Percentiles rank a stretch among this genome's conserved stretches.
These are phyloP conservation scores for Loriculus beryllinus DNA, from an alignment of 2,797 vertebrate genomes.

Conservation along the genomic window DNA sequence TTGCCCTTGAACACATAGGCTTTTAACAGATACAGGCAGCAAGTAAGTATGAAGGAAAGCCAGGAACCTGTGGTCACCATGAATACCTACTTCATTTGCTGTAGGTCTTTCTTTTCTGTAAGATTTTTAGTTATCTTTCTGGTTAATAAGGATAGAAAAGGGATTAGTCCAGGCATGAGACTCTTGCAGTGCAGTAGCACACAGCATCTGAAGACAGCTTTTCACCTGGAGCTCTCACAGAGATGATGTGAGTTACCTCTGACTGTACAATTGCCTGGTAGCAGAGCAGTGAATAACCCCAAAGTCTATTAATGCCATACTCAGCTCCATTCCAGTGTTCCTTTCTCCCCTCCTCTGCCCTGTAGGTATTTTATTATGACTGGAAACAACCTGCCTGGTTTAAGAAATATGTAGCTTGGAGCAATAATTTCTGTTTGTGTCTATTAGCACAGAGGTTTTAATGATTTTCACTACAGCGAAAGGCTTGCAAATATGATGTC, in stretches of 20 bases:
- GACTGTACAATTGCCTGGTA: neutral
- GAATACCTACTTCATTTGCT: neutral
- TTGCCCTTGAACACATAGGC: neutral
- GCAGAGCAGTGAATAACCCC: neutral
- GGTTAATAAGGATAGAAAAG: neutral
- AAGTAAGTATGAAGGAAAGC: neutral
- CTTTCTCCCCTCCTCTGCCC: neutral
- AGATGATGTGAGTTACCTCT: neutral
- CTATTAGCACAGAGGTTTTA: neutral
- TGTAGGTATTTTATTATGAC: neutral
- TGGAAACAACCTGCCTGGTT: neutral
- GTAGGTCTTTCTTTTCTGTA: neutral
- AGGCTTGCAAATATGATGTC: neutral
- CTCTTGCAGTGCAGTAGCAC: neutral
- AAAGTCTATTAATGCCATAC: neutral
- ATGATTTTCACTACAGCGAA: neutral
- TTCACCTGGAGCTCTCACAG: neutral
- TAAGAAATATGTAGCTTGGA: neutral
- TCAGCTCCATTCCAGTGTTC: neutral
- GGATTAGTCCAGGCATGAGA: neutral
- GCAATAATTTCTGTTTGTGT: neutral
- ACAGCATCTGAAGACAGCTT: neutral
- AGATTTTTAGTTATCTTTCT: neutral
- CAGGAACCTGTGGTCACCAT: neutral
- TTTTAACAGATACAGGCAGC: neutral